Evolutionary conservation across 1,140 invertebrate genomes (phyloP), one percentile per base, ranked within the genome.

Genomic region (Aethina tumida): DNA sequence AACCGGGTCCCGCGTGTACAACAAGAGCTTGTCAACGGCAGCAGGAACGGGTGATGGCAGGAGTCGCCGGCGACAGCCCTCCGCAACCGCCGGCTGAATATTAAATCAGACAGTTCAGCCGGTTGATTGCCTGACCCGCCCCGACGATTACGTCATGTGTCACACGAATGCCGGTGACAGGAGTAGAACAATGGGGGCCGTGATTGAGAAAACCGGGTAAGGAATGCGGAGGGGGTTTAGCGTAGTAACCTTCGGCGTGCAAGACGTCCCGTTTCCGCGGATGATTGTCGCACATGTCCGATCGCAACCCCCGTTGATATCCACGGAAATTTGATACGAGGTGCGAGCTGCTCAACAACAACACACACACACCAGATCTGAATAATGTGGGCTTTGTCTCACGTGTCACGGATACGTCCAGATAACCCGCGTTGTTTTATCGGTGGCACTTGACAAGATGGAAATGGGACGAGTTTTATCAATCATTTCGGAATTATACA

Each of bases 21-120:
- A 53, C 52, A 53, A 53, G 52, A 52, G 52, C 31, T 55, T 56
- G 53, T 56, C 53, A 56, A 52, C 53, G 43, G 49, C 53, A 56
- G 35, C 13, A 14, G 37, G 12, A 27, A 20, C 24, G 35, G 13
- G 16, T 14, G 19, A 19, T 17, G 33, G 36, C 35, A 39, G 43
- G 52, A 39, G 43, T 47, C 47, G 52, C 51, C 43, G 39, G 47
- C 38, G 47, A 31, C 22, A 32, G 39, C 45, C 35, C 41, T 43
- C 37, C 45, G 54, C 19, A 36, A 30, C 41, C 30, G 20, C 31
- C 26, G 51, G 53, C 53, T 57, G 55, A 57, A 57, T 57, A 57
- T 57, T 57, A 57, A 57, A 57, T 57, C 55, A 57, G 53, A 55
- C 55, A 52, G 45, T 51, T 55, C n/a, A n/a, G n/a, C n/a, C n/a